These are phyloP conservation scores for Dipodomys ordii DNA, from an alignment of 2,113 vertebrate species.

Conservation along the genomic window DNA sequence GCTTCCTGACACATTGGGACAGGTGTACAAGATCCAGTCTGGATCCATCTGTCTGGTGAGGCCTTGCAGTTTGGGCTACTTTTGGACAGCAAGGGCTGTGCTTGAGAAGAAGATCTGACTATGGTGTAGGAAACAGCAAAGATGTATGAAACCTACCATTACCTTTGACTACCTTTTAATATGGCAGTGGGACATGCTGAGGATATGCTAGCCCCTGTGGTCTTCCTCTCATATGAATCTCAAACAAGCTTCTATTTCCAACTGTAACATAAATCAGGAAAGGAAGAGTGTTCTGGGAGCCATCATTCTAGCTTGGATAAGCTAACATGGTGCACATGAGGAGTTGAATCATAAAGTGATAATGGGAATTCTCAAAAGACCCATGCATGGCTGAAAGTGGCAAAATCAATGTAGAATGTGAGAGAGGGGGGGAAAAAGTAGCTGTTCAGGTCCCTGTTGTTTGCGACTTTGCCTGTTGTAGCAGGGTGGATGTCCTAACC, in stretches of 20 bases:
- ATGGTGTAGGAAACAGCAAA: background rate
- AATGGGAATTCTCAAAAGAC: background rate
- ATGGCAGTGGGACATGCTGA: background rate
- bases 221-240: background rate
- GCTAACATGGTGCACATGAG: background rate
- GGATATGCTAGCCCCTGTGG: background rate
- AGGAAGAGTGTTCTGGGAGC: background rate
- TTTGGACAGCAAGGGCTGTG: background rate
- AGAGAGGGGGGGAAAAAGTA: background rate
- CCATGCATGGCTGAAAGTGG: background rate
- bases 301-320: background rate
- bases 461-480: background rate
- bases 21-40: background rate
- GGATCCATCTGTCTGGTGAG: too few species aligned
- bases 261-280: background rate
- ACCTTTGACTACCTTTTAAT: background rate
- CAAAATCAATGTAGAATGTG: background rate
- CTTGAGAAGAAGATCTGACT: background rate
- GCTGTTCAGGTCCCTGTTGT: background rate
- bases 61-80: background rate
- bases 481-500: background rate
- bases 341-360: background rate
- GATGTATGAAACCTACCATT: rapidly evolving
- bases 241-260: background rate
- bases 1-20: background rate